phyloP scores from a whole-genome alignment of 2,888 invertebrate species.

The Eudemis profundana region DNA sequence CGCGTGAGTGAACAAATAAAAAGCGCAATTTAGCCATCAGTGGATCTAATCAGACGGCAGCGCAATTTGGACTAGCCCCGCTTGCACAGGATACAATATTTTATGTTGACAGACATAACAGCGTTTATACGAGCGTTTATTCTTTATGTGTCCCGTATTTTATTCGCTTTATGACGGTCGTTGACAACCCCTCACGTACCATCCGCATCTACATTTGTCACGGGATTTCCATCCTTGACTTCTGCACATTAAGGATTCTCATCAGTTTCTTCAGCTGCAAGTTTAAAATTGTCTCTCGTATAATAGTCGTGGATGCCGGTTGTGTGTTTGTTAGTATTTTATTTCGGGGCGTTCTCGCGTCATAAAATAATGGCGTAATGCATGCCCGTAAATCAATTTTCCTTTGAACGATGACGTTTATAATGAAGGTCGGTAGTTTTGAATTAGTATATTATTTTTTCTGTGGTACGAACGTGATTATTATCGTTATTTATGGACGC shows the following conservation, averaged over 20 bases:
- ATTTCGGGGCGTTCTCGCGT: constrained; percentile 84
- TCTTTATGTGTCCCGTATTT: constrained; percentile 84
- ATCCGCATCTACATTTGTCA: constrained; percentile 43
- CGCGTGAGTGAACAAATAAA: constrained; percentile 41
- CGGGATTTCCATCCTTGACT: constrained; percentile 56
- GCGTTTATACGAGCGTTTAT: constrained; percentile 84
- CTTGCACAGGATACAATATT: constrained; percentile 83
- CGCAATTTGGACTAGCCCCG: constrained; percentile 78
- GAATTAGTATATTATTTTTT: constrained; percentile 69
- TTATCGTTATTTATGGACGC: constrained; percentile 68
- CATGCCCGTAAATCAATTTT: constrained; percentile 82
- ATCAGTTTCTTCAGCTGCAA: constrained; percentile 43
- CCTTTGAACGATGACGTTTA: constrained; percentile 80
- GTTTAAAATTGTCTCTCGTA: constrained; percentile 59
- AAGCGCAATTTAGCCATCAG: constrained; percentile 43
- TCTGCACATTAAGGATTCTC: constrained; percentile 46
- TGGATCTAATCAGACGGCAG: constrained; percentile 73
- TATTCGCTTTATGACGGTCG: constrained; percentile 84
- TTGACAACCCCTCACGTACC: constrained; percentile 57
- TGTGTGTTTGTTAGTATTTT: constrained; percentile 85
- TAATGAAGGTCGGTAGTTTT: constrained; percentile 78
- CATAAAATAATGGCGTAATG: constrained; percentile 85
- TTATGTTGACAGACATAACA: constrained; percentile 85
- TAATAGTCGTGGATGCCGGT: constrained; percentile 84
- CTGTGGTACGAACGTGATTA: constrained; percentile 63